Conservation (phyloP, 1,140 invertebrate species). For the Gonatopus flavifemur region DNA sequence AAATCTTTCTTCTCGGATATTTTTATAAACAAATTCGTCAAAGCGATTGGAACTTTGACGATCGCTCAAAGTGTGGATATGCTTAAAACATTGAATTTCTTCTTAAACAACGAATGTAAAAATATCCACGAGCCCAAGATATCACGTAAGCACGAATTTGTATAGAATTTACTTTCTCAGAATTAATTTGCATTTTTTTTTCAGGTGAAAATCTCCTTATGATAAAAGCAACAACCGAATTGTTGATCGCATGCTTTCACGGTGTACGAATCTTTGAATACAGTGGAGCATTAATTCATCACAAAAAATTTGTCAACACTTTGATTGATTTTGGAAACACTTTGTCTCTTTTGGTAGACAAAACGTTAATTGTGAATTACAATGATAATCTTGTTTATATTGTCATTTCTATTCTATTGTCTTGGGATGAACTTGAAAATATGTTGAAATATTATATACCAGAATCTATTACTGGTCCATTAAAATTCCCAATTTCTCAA, state of each 20-base stretch:
- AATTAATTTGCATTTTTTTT: conserved; percentile 21
- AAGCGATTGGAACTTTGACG: conserved; percentile 8
- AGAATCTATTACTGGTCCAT: conserved; percentile 13
- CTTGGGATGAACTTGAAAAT: conserved; percentile 25
- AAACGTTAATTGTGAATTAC: conserved; percentile 16
- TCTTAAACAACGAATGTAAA: conserved; percentile 24
- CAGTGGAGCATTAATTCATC: conserved; percentile 14
- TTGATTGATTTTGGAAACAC: conserved; percentile 30
- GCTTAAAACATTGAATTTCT: conserved; percentile 19
- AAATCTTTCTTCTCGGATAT: conserved; percentile 11
- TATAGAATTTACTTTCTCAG: conserved; percentile 1
- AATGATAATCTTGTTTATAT: conserved; percentile 17
- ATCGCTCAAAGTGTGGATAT: conserved; percentile 16
- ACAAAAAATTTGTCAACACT: conserved; percentile 33
- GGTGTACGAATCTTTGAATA: conserved; percentile 33
- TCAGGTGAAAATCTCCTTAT: conserved; percentile 28
- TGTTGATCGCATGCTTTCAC: conserved; percentile 31
- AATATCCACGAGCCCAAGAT: conserved; percentile 13
- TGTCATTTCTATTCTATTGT: conserved; percentile 27
- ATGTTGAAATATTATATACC: conserved; percentile 28
- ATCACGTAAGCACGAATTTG: conserved; percentile 7
- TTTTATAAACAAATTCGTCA: conserved; percentile 19
- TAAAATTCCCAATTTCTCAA: conserved; percentile 22
- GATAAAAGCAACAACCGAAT: conserved; percentile 25
- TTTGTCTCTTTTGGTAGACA: conserved; percentile 24